Conservation (phyloP, 2,113 vertebrate genomes). For the Larimichthys polyactis region DNA sequence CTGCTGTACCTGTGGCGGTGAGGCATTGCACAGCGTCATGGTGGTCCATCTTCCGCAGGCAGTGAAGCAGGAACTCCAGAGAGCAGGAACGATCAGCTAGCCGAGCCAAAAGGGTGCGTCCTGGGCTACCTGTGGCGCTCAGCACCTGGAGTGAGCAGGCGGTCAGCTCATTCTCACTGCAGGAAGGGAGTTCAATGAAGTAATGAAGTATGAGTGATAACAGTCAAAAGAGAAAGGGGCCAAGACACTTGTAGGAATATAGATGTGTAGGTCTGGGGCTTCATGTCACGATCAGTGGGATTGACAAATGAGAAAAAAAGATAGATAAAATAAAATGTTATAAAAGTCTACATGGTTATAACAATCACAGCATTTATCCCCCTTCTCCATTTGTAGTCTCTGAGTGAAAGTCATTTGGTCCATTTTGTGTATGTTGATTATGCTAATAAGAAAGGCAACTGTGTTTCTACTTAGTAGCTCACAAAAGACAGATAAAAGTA, state of each 20-base stretch:
- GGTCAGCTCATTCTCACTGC: constrained; percentile 87
- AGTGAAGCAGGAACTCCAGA: constrained; percentile 83
- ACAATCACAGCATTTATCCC: no score
- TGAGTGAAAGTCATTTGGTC: no score
- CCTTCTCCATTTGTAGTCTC: no score
- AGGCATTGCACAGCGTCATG: constrained; percentile 82
- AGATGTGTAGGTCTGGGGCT: neutral
- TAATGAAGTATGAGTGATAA: neutral
- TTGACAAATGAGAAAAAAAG: no score
- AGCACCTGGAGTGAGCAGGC: constrained; percentile 89
- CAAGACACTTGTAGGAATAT: neutral
- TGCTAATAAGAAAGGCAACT: no score
- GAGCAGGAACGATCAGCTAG: constrained; percentile 85
- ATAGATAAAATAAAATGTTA: no score
- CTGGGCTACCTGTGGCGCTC: constrained; percentile 85
- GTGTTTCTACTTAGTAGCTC: no score
- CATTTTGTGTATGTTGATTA: no score
- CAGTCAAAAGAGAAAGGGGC: neutral
- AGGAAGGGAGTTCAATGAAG: neutral
- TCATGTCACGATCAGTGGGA: no score
- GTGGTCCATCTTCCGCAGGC: constrained; percentile 86
- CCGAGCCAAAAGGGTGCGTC: constrained; percentile 81
- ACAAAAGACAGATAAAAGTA: no score
- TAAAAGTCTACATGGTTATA: no score
- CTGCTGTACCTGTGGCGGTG: constrained; percentile 71